A percentile compares a stretch with the other conserved stretches of the same genome.
phyloP scores from a whole-genome alignment of 2,888 invertebrate genomes.

The Hydroisotoma schaefferi region DNA sequence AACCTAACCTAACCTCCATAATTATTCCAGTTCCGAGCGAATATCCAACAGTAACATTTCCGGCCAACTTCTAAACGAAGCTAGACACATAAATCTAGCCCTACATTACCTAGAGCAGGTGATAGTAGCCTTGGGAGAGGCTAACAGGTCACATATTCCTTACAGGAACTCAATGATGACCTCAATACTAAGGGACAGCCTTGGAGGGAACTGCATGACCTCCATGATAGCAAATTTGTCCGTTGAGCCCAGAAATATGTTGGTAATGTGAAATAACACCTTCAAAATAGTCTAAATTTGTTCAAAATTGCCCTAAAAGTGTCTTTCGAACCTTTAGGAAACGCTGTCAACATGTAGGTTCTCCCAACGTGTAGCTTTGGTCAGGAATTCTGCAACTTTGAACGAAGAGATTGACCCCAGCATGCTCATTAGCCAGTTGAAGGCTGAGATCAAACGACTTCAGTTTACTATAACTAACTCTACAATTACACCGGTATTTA shows the following conservation, averaged over 20 bases:
- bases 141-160: constrained; percentile 52
- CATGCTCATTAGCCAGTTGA: constrained; percentile 54
- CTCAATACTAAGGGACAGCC: constrained; percentile 57
- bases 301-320: no score
- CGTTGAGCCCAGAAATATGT: constrained; percentile 50
- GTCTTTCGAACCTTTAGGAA: constrained; percentile 53
- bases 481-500: constrained; percentile 40
- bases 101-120: constrained; percentile 58
- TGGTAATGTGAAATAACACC: constrained; percentile 44
- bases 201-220: constrained; percentile 59
- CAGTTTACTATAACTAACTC: constrained; percentile 50
- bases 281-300: not conserved
- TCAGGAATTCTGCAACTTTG: constrained; percentile 55
- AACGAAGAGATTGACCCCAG: constrained; percentile 54
- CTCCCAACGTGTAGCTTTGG: constrained; percentile 57
- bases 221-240: constrained; percentile 58
- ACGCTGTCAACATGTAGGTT: constrained; percentile 59
- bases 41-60: constrained; percentile 56
- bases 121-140: constrained; percentile 52
- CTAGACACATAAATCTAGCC: constrained; percentile 59
- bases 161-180: constrained; percentile 59
- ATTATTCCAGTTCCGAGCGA: constrained; percentile 55
- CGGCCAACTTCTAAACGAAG: constrained; percentile 56
- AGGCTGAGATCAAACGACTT: constrained; percentile 53
- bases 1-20: not conserved